phyloP scores from a whole-genome alignment of 2,113 vertebrate species.

The Plotosus lineatus region DNA sequence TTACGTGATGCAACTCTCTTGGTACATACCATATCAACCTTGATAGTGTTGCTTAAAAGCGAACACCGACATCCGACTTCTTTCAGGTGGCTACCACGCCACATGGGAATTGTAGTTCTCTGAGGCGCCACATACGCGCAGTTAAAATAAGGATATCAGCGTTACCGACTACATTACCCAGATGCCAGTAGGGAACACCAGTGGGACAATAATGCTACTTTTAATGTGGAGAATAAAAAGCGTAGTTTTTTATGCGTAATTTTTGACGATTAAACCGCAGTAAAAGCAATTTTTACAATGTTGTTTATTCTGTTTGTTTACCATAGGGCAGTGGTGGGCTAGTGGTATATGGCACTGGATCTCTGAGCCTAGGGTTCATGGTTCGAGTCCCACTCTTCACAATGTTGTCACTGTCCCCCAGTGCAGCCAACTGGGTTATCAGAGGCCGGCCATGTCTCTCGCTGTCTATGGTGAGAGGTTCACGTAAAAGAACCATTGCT shows the following conservation, averaged over 20 bases:
- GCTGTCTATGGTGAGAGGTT: no score
- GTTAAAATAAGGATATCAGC: neutral
- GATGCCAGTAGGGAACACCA: neutral
- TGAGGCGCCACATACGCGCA: neutral
- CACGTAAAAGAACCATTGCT: no score
- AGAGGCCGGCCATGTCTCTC: no score
- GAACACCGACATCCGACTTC: conserved; percentile 24
- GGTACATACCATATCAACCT: conserved; percentile 67
- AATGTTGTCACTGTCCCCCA: no score
- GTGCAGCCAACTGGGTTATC: no score
- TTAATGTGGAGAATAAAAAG: neutral
- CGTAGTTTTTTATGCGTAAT: neutral
- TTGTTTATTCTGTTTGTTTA: no score
- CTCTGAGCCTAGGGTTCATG: no score
- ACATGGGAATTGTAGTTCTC: conserved; percentile 53
- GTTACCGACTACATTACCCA: conserved; percentile 44
- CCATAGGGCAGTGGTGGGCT: no score
- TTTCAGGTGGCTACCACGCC: neutral
- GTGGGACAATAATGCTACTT: neutral
- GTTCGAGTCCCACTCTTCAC: no score
- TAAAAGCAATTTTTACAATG: no score
- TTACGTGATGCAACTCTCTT: conserved; percentile 30
- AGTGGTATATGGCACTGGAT: no score
- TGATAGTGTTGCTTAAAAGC: conserved; percentile 70
- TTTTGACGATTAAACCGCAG: no score